Conservation (phyloP, 2,888 invertebrate genomes). For the Parnassius orleans region DNA sequence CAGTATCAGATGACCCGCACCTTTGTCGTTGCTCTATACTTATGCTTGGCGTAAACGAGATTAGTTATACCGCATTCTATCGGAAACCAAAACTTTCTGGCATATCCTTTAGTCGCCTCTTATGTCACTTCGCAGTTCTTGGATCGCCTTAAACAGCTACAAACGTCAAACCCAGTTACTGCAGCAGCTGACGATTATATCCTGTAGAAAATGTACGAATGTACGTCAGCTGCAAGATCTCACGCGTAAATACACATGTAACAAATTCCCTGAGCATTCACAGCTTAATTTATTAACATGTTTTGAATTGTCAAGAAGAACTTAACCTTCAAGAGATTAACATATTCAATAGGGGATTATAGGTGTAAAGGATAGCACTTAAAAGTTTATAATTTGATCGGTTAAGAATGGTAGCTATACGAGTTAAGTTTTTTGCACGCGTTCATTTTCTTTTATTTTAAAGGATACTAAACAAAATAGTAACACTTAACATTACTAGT, state of each 20-base stretch:
- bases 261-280: background rate
- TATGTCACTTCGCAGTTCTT: too few relatives aligned
- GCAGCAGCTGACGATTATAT: too few relatives aligned
- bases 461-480: background rate
- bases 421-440: background rate
- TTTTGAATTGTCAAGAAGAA: constrained; percentile 1
- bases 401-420: background rate
- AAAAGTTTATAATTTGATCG: background rate
- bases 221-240: too few relatives aligned
- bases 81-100: too few relatives aligned
- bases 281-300: background rate
- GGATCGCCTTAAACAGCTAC: too few relatives aligned
- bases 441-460: background rate
- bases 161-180: too few relatives aligned
- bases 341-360: background rate
- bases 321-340: constrained; percentile 7
- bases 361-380: background rate
- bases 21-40: too few relatives aligned
- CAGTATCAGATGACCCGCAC: too few relatives aligned
- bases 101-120: too few relatives aligned
- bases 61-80: too few relatives aligned
- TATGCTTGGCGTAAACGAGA: too few relatives aligned
- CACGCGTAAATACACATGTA: background rate
- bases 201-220: too few relatives aligned
- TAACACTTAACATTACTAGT: background rate